Evolutionary conservation across 2,888 invertebrate species (phyloP).

Genomic region (Leistus spinibarbis): DNA sequence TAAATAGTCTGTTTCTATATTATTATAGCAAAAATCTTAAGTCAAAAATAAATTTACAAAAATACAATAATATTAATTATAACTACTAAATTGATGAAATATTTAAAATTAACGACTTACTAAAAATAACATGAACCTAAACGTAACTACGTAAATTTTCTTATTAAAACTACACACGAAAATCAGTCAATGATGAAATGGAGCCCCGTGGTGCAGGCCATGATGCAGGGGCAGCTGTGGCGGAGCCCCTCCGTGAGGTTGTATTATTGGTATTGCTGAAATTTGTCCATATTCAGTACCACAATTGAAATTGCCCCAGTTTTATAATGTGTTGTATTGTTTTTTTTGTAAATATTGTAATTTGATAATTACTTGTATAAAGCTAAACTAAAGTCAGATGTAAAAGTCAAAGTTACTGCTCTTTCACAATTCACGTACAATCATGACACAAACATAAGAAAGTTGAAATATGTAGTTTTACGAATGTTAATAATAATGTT

Average conservation of each 20-base stretch:
- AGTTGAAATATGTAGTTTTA: no score
- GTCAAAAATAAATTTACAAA: constrained; percentile 29
- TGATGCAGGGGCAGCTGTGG: constrained; percentile 40
- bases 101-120: background rate
- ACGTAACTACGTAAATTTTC: constrained; percentile 2
- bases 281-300: background rate
- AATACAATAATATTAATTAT: background rate
- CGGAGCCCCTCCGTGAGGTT: constrained; percentile 36
- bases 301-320: background rate
- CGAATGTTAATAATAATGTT: no score
- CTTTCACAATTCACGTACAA: no score
- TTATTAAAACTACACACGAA: constrained; percentile 21
- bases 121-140: background rate
- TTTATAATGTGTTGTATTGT: no score
- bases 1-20: no score
- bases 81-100: constrained; percentile 7
- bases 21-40: constrained; percentile 3
- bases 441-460: no score
- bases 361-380: no score
- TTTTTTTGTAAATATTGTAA: no score
- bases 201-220: constrained; percentile 42
- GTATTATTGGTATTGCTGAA: constrained; percentile 27
- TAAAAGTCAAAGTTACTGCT: no score
- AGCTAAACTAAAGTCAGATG: no score
- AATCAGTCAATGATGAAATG: constrained; percentile 38